Conservation (phyloP, 1,140 invertebrate genomes). For the Ips typographus region DNA sequence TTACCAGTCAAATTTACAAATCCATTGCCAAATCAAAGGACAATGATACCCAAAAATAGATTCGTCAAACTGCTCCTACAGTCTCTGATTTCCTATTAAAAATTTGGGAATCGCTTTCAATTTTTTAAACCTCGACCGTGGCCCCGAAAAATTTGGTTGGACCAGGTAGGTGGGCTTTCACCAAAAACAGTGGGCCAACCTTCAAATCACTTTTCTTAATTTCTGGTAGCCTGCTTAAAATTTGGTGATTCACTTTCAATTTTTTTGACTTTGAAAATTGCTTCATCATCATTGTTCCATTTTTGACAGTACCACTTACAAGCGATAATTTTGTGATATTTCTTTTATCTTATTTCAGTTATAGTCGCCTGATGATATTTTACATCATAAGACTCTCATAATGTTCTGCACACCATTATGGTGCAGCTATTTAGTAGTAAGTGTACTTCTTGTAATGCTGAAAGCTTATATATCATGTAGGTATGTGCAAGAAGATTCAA, state of each 20-base stretch:
- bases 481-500: too few relatives aligned
- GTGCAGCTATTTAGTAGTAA: not conserved
- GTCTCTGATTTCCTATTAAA: constrained; percentile 10
- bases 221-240: constrained; percentile 7
- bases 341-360: too few relatives aligned
- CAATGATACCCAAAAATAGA: not conserved
- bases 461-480: not conserved
- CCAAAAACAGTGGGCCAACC: constrained; percentile 4
- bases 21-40: too few relatives aligned
- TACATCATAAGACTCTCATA: constrained; percentile 16
- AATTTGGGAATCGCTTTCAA: constrained; percentile 14
- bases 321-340: too few relatives aligned
- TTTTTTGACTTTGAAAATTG: not conserved
- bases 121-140: constrained; percentile 9
- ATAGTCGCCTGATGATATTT: constrained; percentile 4
- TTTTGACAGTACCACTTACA: too few relatives aligned
- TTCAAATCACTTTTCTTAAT: not conserved
- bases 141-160: not conserved
- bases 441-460: not conserved
- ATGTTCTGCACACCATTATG: not conserved
- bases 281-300: not conserved
- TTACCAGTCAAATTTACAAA: too few relatives aligned
- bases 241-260: constrained; percentile 16
- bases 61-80: not conserved
- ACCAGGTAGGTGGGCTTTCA: not conserved